Evolutionary conservation across 2,797 vertebrate genomes (phyloP), one percentile per base, ranked within the genome.

Genomic region (Zenarchopterus dispar): DNA sequence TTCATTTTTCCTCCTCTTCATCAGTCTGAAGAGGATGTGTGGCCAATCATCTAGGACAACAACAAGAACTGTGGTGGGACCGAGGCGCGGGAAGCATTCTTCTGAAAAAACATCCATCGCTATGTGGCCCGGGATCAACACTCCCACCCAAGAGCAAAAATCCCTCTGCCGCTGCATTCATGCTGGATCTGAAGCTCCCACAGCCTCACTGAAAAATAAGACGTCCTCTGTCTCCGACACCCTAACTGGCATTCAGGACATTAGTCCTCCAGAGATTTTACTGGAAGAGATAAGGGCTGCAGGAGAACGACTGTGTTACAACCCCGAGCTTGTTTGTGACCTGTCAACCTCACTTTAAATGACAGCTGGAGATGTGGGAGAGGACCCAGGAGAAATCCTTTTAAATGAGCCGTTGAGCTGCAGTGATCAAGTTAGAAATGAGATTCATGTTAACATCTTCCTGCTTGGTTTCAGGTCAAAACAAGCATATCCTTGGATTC

Each of bases 51-150:
- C 70, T 83, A 84, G 85, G 73, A 92, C 90, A 94, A 96, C 94
- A 96, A 95, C 93, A 92, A 92, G 87, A 85, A 73, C 91, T 89
- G 85, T 90, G 77, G 93, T 91, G 93, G 93, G 94, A 90, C 75
- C 65, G 85, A 93, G 92, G 95, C 93, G 93, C 88, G 95, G 94
- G 89, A 96, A 94, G 94, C 93, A 96, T 90, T 95, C 92, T 89
- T 83, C 75, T 82, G 77, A 83, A 87, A 88, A 92, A 87, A 92
- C 89, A 91, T 41, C 91, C 93, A 86, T 75, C 86, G 92, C 92
- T 95, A 96, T 92, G 95, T 93, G 91, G 94, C 94, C 67, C 46
- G 5, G 62, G 41, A 91, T 94, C 94, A 93, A 73, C 70, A 76
- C 88, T 83, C 94, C 94, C 42, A 93, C 93, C 77, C 78, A 43